phyloP scores from a whole-genome alignment of 2,888 invertebrate genomes.

The Cantharis rustica region DNA sequence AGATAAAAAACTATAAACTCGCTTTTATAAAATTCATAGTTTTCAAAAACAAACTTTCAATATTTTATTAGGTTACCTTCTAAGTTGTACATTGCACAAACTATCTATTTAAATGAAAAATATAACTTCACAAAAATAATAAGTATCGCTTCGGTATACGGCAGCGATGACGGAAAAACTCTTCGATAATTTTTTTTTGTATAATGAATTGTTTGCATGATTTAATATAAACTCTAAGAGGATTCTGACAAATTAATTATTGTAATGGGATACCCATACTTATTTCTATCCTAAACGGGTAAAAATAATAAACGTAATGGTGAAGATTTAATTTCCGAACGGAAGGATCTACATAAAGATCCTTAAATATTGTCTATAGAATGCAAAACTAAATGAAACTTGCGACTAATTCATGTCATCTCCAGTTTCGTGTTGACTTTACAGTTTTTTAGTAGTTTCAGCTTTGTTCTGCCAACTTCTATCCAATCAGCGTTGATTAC shows the following conservation, averaged over 20 bases:
- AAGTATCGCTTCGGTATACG: not conserved
- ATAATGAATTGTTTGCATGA: too few relatives aligned
- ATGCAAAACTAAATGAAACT: not conserved
- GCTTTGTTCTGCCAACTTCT: constrained; percentile 9
- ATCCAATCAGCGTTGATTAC: constrained; percentile 30
- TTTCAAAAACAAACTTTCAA: not conserved
- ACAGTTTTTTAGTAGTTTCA: not conserved
- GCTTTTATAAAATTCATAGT: not conserved
- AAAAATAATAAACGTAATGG: not conserved
- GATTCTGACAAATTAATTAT: not conserved
- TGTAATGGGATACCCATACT: not conserved
- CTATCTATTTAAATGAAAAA: not conserved
- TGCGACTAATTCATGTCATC: not conserved
- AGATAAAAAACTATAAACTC: not conserved
- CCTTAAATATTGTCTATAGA: not conserved
- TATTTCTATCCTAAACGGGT: not conserved
- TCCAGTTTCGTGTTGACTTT: not conserved
- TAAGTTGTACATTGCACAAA: not conserved
- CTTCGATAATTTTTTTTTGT: too few relatives aligned
- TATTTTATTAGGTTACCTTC: not conserved
- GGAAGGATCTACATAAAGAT: not conserved
- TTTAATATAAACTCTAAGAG: not conserved
- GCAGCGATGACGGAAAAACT: too few relatives aligned
- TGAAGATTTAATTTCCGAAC: not conserved
- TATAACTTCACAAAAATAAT: not conserved